Evolutionary conservation across 2,888 invertebrate genomes (phyloP).

Genomic region (Caenorhabditis doughertyi): DNA sequence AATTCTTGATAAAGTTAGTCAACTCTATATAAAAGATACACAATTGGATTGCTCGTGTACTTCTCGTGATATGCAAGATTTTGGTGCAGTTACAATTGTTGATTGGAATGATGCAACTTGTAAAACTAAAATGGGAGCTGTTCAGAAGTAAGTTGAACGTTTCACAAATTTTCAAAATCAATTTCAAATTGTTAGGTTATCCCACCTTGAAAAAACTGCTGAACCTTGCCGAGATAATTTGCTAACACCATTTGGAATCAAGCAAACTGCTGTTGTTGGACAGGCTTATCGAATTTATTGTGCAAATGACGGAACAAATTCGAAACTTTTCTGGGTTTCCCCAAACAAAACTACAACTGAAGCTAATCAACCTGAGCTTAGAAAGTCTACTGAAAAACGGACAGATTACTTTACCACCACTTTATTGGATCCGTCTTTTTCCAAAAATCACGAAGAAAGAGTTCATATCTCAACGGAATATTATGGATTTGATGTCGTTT

Average conservation of each 20-base stretch:
- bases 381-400: conserved; percentile 9
- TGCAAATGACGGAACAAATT: conserved; percentile 34
- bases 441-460: conserved; percentile 43
- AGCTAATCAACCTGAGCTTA: conserved; percentile 43
- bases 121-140: conserved; percentile 52
- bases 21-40: conserved; percentile 27
- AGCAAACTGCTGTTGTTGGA: conserved; percentile 55
- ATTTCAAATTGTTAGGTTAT: conserved; percentile 3
- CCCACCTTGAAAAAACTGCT: conserved; percentile 22
- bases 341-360: conserved; percentile 41
- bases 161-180: background rate
- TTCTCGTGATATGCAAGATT: conserved; percentile 38
- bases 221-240: conserved; percentile 61
- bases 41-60: conserved; percentile 64
- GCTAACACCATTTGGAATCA: conserved; percentile 46
- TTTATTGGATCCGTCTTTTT: conserved; percentile 60
- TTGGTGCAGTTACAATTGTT: conserved; percentile 59
- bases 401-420: conserved; percentile 67
- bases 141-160: conserved; percentile 38
- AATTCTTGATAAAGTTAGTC: conserved; percentile 41
- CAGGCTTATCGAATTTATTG: conserved; percentile 64
- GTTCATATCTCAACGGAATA: conserved; percentile 64
- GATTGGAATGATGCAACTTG: conserved; percentile 68
- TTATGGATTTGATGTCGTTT: conserved; percentile 64
- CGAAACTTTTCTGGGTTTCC: conserved; percentile 58